These are phyloP conservation scores for Mesorhabditis belari DNA, from an alignment of 2,888 invertebrate genomes.

Conservation along the genomic window DNA sequence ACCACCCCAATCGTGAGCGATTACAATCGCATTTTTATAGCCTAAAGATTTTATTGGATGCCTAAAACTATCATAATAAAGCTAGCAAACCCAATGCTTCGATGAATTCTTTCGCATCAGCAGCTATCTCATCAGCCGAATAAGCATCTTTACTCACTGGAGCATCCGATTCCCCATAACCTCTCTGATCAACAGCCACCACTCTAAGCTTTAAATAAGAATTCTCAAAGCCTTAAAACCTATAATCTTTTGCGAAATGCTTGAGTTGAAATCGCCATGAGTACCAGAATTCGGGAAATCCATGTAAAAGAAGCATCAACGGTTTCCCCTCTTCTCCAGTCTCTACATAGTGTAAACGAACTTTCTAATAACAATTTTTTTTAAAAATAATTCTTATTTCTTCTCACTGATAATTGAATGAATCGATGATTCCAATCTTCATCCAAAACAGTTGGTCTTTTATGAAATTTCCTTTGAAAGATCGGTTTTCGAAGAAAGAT, in stretches of 20 bases:
- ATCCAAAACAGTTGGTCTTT: too few relatives aligned
- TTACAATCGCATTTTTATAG: slow-evolving; percentile 57
- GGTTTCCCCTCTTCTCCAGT: slow-evolving; percentile 57
- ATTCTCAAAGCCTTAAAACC: slow-evolving; percentile 11
- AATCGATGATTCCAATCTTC: too few relatives aligned
- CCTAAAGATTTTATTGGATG: slow-evolving; percentile 26
- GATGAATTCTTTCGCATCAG: too few relatives aligned
- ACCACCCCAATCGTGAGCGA: slow-evolving; percentile 71
- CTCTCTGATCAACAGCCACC: too few relatives aligned
- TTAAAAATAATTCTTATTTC: too few relatives aligned
- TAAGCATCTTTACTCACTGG: too few relatives aligned
- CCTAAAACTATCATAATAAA: not conserved
- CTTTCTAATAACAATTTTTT: too few relatives aligned
- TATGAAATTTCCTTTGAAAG: too few relatives aligned
- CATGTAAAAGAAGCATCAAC: slow-evolving; percentile 68
- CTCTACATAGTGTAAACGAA: slow-evolving; percentile 25
- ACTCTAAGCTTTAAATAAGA: not conserved
- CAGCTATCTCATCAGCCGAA: too few relatives aligned
- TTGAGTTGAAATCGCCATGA: slow-evolving; percentile 69
- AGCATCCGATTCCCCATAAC: too few relatives aligned
- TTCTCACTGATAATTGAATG: too few relatives aligned
- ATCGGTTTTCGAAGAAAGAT: too few relatives aligned
- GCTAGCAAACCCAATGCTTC: slow-evolving; percentile 45
- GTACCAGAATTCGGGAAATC: slow-evolving; percentile 74
- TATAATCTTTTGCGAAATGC: slow-evolving; percentile 58